Evolutionary conservation across 2,888 invertebrate species (phyloP), one percentile per base, ranked within the genome.

Genomic region (Cerastoderma edule): DNA sequence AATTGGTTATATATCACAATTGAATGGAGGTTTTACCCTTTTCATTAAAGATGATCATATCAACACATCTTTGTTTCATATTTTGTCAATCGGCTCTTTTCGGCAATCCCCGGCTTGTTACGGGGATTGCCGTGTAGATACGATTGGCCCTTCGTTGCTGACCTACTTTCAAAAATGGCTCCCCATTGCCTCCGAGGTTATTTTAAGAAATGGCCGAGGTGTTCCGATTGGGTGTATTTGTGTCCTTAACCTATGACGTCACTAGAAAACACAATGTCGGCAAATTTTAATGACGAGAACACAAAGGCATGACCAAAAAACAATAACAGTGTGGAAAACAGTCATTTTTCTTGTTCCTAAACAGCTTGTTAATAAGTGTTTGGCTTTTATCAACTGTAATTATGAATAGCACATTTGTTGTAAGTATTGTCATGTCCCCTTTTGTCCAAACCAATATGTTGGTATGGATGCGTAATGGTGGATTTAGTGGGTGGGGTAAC

Each of bases 351-450:
- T 32, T 50, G 6, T 8, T 2, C 3, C 2, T 30, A 24, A 50
- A 32, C 3, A 16, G 16, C n/a, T 19, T 19, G 13, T 66, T 1
- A 24, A 50, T 13, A n/a, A n/a, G 4, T 16, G 10, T 8, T 66
- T 13, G 30, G 24, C 13, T 54, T 28, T 22, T 27, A 57, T 24
- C n/a, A 24, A 27, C 27, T 39, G 27, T 8, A 30, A 68, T 30
- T 4, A 74, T 72, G 70, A 84, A 81, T 74, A 81, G 74, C 28
- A 84, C 84, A 44, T 84, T 78, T 73, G 78, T 82, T 65, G 84
- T 84, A 73, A 80, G 84, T 74, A 28, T 54, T 28, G 6, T 44
- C 13, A 35, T 32, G 6, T 16, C 16, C 0, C 27, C 10, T 48
- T 28, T 48, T 1, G 28, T 22, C 50, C 32, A 30, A 16, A 19